A percentile compares a stretch with the other conserved stretches of the same genome.
Conservation (phyloP, 2,113 vertebrate species). For the Mystacornis crossleyi region DNA sequence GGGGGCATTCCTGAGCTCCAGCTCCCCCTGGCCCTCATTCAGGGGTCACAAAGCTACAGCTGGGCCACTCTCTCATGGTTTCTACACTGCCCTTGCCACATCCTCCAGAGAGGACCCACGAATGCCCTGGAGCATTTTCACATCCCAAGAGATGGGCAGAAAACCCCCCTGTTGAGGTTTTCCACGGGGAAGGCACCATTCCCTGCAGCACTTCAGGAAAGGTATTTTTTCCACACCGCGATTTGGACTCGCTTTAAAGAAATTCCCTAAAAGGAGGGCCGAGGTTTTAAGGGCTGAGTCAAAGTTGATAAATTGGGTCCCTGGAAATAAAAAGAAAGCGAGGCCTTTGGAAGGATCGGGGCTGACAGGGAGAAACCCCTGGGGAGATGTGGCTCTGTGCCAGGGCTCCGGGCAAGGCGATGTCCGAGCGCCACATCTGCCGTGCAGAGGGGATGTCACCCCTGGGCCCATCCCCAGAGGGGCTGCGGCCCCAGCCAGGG, state of each 20-base stretch:
- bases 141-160: background rate
- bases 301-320: background rate
- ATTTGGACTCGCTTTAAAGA: background rate
- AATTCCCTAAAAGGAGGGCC: background rate
- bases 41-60: background rate
- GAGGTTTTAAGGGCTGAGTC: background rate
- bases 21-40: background rate
- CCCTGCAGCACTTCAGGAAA: background rate
- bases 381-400: background rate
- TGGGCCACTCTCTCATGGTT: background rate
- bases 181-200: background rate
- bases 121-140: background rate
- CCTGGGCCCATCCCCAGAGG: rapidly evolving
- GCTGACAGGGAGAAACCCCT: background rate
- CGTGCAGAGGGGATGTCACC: background rate
- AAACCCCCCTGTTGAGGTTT: background rate
- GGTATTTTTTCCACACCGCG: background rate
- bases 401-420: background rate
- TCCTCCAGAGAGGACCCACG: background rate
- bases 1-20: background rate
- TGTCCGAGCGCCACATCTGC: rapidly evolving
- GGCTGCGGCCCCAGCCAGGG: background rate
- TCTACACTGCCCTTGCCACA: background rate
- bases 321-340: background rate
- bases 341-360: background rate